A percentile compares a stretch with the other conserved stretches of the same genome.
Conservation (phyloP, 2,888 invertebrate species). For the Siphonodentalium dalli region DNA sequence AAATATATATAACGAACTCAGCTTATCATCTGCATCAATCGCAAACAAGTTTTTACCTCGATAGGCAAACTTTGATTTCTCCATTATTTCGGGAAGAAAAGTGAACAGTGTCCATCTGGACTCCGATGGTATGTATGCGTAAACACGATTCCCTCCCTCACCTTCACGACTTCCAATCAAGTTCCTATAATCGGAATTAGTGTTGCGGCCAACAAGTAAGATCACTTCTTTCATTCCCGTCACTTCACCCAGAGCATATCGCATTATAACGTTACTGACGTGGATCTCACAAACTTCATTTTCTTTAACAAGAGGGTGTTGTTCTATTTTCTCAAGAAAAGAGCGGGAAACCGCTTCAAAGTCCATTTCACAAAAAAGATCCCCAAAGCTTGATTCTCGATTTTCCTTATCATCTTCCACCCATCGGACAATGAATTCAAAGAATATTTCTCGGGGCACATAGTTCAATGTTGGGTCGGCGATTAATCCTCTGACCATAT, state of each 20-base stretch:
- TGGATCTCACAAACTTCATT: constrained; percentile 36
- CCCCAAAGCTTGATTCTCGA: constrained; percentile 32
- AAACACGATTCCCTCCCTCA: no score
- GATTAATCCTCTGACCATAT: constrained; percentile 38
- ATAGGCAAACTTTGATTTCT: no score
- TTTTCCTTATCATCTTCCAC: constrained; percentile 33
- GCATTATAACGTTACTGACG: constrained; percentile 36
- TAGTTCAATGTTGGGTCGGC: constrained; percentile 40
- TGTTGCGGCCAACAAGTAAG: constrained; percentile 40
- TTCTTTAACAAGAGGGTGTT: constrained; percentile 25
- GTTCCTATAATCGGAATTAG: no score
- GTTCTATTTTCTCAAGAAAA: constrained; percentile 34
- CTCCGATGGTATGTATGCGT: no score
- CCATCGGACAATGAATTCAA: constrained; percentile 43
- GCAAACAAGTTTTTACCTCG: no score
- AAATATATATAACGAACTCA: no score
- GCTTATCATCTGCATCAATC: no score
- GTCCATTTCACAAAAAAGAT: constrained; percentile 41
- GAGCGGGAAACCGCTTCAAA: constrained; percentile 29
- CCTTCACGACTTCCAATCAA: no score
- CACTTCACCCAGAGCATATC: constrained; percentile 35
- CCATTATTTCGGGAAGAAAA: no score
- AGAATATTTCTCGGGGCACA: constrained; percentile 40
- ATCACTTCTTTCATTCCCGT: constrained; percentile 35
- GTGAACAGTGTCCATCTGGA: no score